Base-by-base conservation (phyloP, 2,888 invertebrate species). In the Chrysina gloriosa region DNA sequence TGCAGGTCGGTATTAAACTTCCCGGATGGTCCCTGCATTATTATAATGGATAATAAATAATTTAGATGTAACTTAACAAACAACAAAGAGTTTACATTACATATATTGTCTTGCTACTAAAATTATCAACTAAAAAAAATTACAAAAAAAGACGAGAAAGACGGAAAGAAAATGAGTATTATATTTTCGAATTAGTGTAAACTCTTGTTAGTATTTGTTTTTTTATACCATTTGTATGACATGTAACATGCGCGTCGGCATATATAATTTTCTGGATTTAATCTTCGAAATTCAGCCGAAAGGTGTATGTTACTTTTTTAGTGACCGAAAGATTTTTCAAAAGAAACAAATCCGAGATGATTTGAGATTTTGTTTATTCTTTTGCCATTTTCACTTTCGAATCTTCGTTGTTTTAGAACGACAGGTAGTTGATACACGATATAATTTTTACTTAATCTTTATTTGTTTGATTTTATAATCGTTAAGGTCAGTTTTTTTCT, bases 1-100 rank as follows among this genome's bases (percentile, higher is more conserved):
- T 84, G 71, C 85, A 76, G 78, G 77, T 77, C 77, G 77, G 73
- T 79, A 76, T 76, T 77, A 76, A 75, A 64, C 69, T 61, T 63
- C 70, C 73, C 68, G 70, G 74, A 70, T 65, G 73, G 72, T 69
- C 68, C 65, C 73, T 71, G 66, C 73, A 68, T 68, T 69, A 67
- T 72, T 65, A 71, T 63, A 71, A 64, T 71, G 64, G 69, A 71
- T 72, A 67, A 65, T 39, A 56, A 42, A 45, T 63, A 56, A 66
- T 48, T 63, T 63, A 67, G 63, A 48, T 50, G 48, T 67, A 67
- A 61, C 29, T 42, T 36, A 58, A 34, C 42, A 66, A 42, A 66
- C 7, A 47, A 34, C 21, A 36, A 54, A 68, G 67, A 72, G 71
- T 71, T 72, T 73, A 69, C 65, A 63, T 56, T 68, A 67, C 63